Evolutionary conservation across 2,797 vertebrate genomes (phyloP).

Genomic region (Chanos chanos): DNA sequence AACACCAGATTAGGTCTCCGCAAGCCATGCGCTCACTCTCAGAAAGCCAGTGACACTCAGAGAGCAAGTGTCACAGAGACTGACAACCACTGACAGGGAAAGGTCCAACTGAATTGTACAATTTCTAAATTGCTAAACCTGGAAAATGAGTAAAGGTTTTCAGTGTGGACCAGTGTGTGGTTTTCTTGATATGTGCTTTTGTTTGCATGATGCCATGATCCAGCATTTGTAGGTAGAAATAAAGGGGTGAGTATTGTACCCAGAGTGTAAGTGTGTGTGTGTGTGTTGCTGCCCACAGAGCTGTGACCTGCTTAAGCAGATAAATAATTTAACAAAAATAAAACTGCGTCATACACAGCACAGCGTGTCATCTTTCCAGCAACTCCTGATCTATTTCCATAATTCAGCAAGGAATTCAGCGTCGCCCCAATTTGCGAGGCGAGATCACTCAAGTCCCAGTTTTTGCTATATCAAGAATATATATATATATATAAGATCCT

Average conservation of each 20-base stretch:
- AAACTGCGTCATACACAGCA: conserved; percentile 24
- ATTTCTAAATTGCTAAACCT: conserved; percentile 6
- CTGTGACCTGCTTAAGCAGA: conserved; percentile 41
- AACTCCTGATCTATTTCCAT: conserved; percentile 51
- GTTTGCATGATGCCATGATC: conserved; percentile 2
- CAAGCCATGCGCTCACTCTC: conserved; percentile 2
- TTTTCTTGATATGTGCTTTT: no score
- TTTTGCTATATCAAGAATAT: conserved; percentile 22
- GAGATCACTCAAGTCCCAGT: conserved; percentile 17
- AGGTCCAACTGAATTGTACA: conserved; percentile 34
- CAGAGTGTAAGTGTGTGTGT: no score
- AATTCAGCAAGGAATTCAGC: conserved; percentile 45
- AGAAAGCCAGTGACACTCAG: conserved; percentile 15
- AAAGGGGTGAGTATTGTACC: neutral
- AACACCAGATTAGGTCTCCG: conserved; percentile 1
- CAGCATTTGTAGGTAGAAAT: conserved; percentile 33
- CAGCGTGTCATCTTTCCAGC: conserved; percentile 36
- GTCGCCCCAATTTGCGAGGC: conserved; percentile 44
- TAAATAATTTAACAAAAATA: conserved; percentile 36
- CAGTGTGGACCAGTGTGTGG: no score
- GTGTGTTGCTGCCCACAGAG: neutral
- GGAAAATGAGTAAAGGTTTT: neutral
- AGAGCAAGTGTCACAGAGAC: conserved; percentile 14
- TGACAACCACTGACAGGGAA: conserved; percentile 34
- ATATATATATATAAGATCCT: conserved; percentile 13